Evolutionary conservation across 2,113 vertebrate genomes (phyloP).

Genomic region (Bubo bubo): DNA sequence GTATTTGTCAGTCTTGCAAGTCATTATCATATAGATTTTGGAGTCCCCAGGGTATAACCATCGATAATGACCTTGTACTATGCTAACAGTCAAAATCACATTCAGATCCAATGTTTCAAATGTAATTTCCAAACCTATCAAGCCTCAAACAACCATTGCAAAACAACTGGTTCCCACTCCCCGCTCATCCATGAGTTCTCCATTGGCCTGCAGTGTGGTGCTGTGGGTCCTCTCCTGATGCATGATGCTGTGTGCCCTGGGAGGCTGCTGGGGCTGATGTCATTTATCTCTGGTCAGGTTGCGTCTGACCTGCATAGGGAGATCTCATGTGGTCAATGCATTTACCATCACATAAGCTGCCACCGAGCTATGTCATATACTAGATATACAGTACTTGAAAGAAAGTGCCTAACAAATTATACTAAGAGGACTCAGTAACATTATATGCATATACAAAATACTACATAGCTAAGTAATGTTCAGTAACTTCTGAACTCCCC

Average conservation of each 20-base stretch:
- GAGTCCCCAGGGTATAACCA: not conserved
- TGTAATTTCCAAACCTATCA: not conserved
- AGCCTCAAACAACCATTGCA: not conserved
- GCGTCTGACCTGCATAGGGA: not conserved
- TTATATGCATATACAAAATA: not conserved
- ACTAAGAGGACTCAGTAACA: not conserved
- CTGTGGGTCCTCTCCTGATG: not conserved
- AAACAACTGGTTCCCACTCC: not conserved
- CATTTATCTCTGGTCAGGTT: not conserved
- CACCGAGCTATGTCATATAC: not conserved
- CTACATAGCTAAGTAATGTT: not conserved
- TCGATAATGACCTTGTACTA: not conserved
- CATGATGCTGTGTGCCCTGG: fast-evolving
- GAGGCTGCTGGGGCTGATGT: not conserved
- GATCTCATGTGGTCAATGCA: not conserved
- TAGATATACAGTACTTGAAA: not conserved
- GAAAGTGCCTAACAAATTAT: not conserved
- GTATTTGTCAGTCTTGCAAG: not conserved
- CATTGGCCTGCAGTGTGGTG: not conserved
- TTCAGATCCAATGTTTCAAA: not conserved
- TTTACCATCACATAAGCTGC: not conserved
- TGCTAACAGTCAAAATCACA: not conserved
- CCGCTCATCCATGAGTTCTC: not conserved
- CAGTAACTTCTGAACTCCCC: not conserved
- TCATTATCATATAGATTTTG: not conserved